Evolutionary conservation across 2,113 vertebrate genomes (phyloP).

Genomic region (Protobothrops flavoviridis): DNA sequence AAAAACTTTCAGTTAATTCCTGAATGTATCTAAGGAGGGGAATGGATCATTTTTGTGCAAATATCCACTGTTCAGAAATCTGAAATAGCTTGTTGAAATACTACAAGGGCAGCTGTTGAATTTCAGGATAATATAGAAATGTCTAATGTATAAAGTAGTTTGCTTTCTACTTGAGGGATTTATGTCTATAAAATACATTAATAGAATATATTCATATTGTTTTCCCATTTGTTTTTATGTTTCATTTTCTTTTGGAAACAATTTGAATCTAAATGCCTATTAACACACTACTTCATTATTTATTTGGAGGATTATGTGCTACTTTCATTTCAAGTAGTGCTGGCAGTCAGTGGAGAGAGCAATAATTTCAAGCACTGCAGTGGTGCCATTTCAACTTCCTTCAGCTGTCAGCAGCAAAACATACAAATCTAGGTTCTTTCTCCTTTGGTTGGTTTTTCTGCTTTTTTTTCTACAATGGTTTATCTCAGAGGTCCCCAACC

Average conservation of each 20-base stretch:
- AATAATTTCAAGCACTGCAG: background rate
- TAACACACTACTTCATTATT: background rate
- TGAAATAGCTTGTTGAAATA: background rate
- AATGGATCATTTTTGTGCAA: background rate
- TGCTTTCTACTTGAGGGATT: background rate
- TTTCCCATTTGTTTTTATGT: background rate
- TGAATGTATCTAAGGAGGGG: background rate
- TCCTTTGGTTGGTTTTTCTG: background rate
- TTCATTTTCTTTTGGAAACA: background rate
- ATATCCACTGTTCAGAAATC: background rate
- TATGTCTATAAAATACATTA: background rate
- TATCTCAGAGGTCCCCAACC: background rate
- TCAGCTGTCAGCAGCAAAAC: background rate
- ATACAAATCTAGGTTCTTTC: background rate
- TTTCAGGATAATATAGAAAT: background rate
- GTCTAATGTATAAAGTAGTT: background rate
- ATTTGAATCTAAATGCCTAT: background rate
- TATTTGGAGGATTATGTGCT: background rate
- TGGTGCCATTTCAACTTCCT: background rate
- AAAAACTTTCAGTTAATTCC: background rate
- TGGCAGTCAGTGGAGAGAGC: background rate
- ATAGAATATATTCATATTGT: background rate
- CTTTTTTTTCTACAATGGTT: conserved; percentile 5
- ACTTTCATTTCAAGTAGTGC: background rate
- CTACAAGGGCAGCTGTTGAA: background rate